phyloP scores from a whole-genome alignment of 1,140 invertebrate genomes.

The Andrena cerasifolii region DNA sequence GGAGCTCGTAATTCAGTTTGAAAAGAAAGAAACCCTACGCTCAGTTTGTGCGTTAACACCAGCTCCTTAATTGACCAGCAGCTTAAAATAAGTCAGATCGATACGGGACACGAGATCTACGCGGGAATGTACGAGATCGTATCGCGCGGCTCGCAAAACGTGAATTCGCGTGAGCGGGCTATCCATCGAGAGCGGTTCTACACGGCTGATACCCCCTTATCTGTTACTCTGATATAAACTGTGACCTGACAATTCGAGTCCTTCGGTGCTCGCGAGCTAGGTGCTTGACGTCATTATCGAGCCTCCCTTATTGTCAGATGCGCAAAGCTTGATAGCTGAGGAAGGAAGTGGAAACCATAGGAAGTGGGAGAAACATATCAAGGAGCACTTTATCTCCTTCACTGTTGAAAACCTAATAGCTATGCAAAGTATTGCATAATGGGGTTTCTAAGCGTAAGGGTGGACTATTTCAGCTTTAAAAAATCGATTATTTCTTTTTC shows the following conservation, averaged over 20 bases:
- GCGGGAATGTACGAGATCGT: slow-evolving; percentile 56
- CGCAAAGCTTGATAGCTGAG: background rate
- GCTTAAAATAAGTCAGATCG: slow-evolving; percentile 59
- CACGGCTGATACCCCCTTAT: slow-evolving; percentile 51
- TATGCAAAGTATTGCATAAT: too few relatives aligned
- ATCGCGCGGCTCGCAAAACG: slow-evolving; percentile 59
- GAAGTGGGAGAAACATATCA: too few relatives aligned
- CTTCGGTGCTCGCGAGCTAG: slow-evolving; percentile 4
- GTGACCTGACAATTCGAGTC: slow-evolving; percentile 31
- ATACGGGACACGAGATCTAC: slow-evolving; percentile 54
- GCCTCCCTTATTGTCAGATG: background rate
- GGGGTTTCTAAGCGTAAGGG: too few relatives aligned
- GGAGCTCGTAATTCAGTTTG: background rate
- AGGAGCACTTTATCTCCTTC: too few relatives aligned
- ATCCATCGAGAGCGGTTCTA: slow-evolving; percentile 24
- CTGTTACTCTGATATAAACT: slow-evolving; percentile 51
- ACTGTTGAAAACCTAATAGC: too few relatives aligned
- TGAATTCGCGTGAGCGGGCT: slow-evolving; percentile 58
- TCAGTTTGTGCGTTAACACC: slow-evolving; percentile 39
- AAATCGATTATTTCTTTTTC: too few relatives aligned
- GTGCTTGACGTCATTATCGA: slow-evolving; percentile 38
- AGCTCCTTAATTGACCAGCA: slow-evolving; percentile 50
- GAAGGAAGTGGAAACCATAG: background rate
- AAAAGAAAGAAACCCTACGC: background rate
- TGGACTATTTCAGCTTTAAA: too few relatives aligned